Conservation (phyloP, 1,140 invertebrate genomes). For the Drosophila chauvacae region DNA sequence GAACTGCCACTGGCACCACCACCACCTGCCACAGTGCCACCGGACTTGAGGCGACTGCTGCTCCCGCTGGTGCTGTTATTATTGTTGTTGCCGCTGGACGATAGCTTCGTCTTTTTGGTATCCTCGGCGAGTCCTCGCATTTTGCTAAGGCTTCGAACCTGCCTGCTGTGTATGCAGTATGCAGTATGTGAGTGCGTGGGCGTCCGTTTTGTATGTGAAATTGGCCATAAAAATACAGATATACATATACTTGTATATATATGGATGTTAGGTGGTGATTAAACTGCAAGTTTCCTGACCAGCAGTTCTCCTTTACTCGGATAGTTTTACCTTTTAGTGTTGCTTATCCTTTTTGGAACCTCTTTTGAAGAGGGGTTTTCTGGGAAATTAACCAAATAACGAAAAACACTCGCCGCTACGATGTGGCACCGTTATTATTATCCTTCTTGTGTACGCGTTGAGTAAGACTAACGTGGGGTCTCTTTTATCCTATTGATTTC, state of each 20-base stretch:
- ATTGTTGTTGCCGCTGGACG: slow-evolving; percentile 60
- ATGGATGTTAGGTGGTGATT: slow-evolving; percentile 35
- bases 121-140: slow-evolving; percentile 82
- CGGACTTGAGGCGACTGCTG: slow-evolving; percentile 37
- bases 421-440: slow-evolving; percentile 58
- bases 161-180: slow-evolving; percentile 14
- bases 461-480: slow-evolving; percentile 63
- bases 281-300: not conserved
- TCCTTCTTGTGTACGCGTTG: slow-evolving; percentile 75
- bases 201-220: slow-evolving; percentile 27
- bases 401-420: slow-evolving; percentile 20
- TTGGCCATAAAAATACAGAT: slow-evolving; percentile 53
- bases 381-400: slow-evolving; percentile 31
- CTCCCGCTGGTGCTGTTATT: slow-evolving; percentile 35
- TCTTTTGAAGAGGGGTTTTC: slow-evolving; percentile 22
- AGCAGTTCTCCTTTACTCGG: not conserved
- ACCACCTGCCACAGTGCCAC: slow-evolving; percentile 7
- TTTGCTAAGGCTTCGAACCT: slow-evolving; percentile 46
- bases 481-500: slow-evolving; percentile 66
- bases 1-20: slow-evolving; percentile 46
- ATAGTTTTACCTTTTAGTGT: slow-evolving; percentile 15
- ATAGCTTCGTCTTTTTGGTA: slow-evolving; percentile 73
- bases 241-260: not conserved
- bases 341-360: not conserved
- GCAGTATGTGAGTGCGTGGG: slow-evolving; percentile 32